Percentiles rank a stretch among this genome's conserved stretches.
These are phyloP conservation scores for Hydrocynus forskahlii DNA, from an alignment of 2,797 vertebrate species.

Conservation along the genomic window DNA sequence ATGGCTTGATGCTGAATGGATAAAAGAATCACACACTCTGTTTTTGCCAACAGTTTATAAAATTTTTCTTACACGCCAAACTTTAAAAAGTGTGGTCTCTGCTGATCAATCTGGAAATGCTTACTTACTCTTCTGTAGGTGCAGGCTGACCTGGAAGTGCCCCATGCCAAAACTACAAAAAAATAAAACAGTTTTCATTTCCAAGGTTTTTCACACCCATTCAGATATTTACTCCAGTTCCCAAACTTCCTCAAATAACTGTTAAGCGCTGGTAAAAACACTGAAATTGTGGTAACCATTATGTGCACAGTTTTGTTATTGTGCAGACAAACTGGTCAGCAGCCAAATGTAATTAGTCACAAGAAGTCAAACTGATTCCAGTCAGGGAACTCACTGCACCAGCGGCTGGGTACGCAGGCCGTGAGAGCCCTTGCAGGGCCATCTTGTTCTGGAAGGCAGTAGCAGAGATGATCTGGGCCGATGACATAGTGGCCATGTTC, in stretches of 20 bases:
- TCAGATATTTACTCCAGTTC: neutral
- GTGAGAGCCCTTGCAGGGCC: slow-evolving; percentile 86
- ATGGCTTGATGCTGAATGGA: slow-evolving; percentile 91
- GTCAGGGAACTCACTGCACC: slow-evolving; percentile 85
- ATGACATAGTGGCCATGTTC: slow-evolving; percentile 96
- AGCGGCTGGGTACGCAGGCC: slow-evolving; percentile 84
- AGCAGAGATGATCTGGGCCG: slow-evolving; percentile 94
- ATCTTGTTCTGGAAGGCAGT: slow-evolving; percentile 94
- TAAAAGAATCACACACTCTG: slow-evolving; percentile 55
- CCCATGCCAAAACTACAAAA: slow-evolving; percentile 91
- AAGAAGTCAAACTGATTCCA: neutral
- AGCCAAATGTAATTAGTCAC: neutral
- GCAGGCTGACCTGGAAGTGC: slow-evolving; percentile 86
- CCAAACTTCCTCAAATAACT: neutral
- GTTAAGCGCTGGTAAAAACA: neutral
- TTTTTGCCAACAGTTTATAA: neutral
- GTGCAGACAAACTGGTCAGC: neutral
- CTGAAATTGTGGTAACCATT: neutral
- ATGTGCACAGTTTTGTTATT: neutral
- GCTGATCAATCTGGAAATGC: slow-evolving; percentile 7
- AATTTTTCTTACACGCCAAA: neutral
- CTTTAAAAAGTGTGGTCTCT: neutral
- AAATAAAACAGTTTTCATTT: slow-evolving; percentile 37
- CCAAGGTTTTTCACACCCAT: neutral
- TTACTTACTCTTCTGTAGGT: slow-evolving; percentile 90